phyloP scores from a whole-genome alignment of 2,113 vertebrate genomes.

The Scytalopus superciliaris region DNA sequence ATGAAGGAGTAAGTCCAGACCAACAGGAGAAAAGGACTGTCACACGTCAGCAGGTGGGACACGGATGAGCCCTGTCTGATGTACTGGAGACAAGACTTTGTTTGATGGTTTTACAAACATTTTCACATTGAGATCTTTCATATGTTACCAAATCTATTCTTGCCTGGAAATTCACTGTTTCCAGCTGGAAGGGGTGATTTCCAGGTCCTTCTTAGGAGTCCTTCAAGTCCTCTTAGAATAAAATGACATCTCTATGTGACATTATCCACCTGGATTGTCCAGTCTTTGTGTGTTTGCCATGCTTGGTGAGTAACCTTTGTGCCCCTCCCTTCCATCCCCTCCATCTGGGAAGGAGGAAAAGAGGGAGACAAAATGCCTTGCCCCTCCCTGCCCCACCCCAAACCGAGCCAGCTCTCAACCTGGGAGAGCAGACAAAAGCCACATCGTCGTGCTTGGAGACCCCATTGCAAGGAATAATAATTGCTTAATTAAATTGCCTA shows the following conservation, averaged over 20 bases:
- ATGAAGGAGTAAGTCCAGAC: not conserved
- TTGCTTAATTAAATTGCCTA: not conserved
- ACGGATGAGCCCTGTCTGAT: not conserved
- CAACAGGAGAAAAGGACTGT: not conserved
- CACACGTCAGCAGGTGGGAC: not conserved
- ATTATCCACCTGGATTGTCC: not conserved
- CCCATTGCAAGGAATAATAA: not conserved
- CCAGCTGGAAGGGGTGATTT: not conserved
- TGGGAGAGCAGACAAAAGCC: not conserved
- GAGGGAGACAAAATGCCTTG: not conserved
- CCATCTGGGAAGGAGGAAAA: not conserved
- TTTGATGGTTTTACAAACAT: not conserved
- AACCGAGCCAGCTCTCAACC: not conserved
- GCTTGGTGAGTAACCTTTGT: not conserved
- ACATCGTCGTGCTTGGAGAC: not conserved
- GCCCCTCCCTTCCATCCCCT: not conserved
- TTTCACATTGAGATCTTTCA: not conserved
- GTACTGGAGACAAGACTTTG: not conserved
- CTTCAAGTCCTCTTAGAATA: not conserved
- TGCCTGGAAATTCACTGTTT: not conserved
- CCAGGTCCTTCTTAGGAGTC: not conserved
- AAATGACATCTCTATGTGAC: not conserved
- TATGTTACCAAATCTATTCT: not conserved
- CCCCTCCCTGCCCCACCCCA: not conserved
- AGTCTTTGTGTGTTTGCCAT: not conserved